phyloP scores from a whole-genome alignment of 2,888 invertebrate genomes.

The Schrankia costaestrigalis region DNA sequence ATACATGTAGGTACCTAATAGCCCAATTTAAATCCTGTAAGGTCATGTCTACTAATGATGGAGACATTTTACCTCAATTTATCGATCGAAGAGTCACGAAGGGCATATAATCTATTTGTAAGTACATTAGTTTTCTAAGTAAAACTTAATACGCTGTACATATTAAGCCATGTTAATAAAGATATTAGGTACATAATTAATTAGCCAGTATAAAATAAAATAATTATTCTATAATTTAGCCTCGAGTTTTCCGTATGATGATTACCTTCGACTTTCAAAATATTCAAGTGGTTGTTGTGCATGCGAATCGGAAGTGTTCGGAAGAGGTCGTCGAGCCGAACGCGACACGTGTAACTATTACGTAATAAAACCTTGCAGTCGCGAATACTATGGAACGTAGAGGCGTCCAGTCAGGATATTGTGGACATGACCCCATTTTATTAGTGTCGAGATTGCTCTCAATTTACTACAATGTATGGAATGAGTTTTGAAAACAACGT shows the following conservation, averaged over 20 bases:
- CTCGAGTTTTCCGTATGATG: constrained; percentile 51
- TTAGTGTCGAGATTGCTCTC: not conserved
- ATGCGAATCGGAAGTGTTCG: constrained; percentile 76
- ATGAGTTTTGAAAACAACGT: too few species aligned
- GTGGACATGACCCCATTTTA: constrained; percentile 34
- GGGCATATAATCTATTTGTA: constrained; percentile 3
- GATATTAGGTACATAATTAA: too few species aligned
- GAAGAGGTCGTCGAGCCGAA: constrained; percentile 61
- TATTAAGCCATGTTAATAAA: too few species aligned
- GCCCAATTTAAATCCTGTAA: too few species aligned
- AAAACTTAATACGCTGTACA: too few species aligned
- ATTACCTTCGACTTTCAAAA: constrained; percentile 67
- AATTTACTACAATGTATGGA: not conserved
- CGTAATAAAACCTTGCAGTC: constrained; percentile 72
- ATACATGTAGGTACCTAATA: too few species aligned
- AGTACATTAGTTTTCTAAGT: too few species aligned
- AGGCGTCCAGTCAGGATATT: constrained; percentile 30
- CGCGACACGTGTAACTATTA: constrained; percentile 60
- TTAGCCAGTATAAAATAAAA: not conserved
- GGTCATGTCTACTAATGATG: constrained; percentile 4
- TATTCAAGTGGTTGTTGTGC: constrained; percentile 54
- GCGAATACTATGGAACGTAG: constrained; percentile 62
- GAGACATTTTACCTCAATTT: constrained; percentile 1
- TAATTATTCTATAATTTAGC: constrained; percentile 8
- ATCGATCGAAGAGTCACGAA: constrained; percentile 3